phyloP scores from a whole-genome alignment of 2,888 invertebrate species.

The Epinotia ramella region DNA sequence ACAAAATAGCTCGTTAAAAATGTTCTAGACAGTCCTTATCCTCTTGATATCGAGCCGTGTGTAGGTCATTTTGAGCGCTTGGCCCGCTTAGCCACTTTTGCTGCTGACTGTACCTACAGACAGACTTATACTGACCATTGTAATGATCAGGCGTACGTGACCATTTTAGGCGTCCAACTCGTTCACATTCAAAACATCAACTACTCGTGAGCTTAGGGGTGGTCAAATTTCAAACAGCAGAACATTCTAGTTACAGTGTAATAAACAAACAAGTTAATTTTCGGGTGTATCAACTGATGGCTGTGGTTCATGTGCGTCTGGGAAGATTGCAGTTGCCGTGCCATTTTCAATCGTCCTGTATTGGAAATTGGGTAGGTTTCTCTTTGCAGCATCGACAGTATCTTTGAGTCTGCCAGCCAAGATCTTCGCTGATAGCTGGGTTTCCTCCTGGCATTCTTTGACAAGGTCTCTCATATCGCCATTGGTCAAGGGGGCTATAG shows the following conservation, averaged over 20 bases:
- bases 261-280: constrained; percentile 2
- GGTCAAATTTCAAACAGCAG: not conserved
- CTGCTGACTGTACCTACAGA: no score
- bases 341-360: constrained; percentile 69
- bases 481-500: constrained; percentile 64
- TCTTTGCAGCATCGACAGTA: constrained; percentile 72
- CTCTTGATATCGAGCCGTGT: no score
- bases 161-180: not conserved
- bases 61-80: no score
- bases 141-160: not conserved
- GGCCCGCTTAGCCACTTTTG: no score
- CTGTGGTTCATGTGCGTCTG: constrained; percentile 58
- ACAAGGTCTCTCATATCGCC: constrained; percentile 67
- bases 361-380: constrained; percentile 73
- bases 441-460: constrained; percentile 63
- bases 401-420: constrained; percentile 61
- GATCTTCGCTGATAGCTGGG: constrained; percentile 52
- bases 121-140: not conserved
- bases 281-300: constrained; percentile 22
- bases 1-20: no score
- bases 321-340: constrained; percentile 70
- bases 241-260: not conserved
- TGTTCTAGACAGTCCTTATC: no score
- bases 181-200: not conserved
- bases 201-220: no score